phyloP scores from a whole-genome alignment of 2,888 invertebrate genomes.

The Athalia circularis region DNA sequence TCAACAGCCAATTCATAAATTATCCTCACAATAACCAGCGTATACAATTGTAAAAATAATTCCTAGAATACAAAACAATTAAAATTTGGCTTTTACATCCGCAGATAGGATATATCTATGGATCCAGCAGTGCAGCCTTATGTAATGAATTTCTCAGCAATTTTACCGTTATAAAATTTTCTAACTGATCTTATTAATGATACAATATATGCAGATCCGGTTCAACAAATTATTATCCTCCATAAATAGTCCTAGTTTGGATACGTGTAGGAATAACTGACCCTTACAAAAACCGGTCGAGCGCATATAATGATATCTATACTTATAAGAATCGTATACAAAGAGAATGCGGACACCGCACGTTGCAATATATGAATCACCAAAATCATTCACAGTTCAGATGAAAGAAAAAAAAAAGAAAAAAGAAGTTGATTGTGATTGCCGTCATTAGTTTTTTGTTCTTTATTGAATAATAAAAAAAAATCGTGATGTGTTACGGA shows the following conservation, averaged over 20 bases:
- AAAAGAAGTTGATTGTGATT: no score
- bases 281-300: slow-evolving; percentile 28
- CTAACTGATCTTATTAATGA: background rate
- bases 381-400: background rate
- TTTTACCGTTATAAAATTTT: background rate
- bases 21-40: no score
- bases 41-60: no score
- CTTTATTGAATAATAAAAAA: no score
- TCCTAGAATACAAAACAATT: no score
- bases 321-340: background rate
- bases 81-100: no score
- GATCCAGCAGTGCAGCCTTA: no score
- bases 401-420: background rate
- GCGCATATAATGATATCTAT: background rate
- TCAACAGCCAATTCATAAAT: no score
- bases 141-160: background rate
- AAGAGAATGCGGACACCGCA: slow-evolving; percentile 20
- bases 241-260: slow-evolving; percentile 4
- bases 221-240: slow-evolving; percentile 15
- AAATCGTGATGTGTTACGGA: no score
- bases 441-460: no score
- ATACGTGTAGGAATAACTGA: slow-evolving; percentile 17
- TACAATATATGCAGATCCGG: slow-evolving; percentile 18
- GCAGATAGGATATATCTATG: no score
- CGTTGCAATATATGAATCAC: background rate